Evolutionary conservation across 2,888 invertebrate species (phyloP).

Genomic region (Drosophila nr. perissopoda): DNA sequence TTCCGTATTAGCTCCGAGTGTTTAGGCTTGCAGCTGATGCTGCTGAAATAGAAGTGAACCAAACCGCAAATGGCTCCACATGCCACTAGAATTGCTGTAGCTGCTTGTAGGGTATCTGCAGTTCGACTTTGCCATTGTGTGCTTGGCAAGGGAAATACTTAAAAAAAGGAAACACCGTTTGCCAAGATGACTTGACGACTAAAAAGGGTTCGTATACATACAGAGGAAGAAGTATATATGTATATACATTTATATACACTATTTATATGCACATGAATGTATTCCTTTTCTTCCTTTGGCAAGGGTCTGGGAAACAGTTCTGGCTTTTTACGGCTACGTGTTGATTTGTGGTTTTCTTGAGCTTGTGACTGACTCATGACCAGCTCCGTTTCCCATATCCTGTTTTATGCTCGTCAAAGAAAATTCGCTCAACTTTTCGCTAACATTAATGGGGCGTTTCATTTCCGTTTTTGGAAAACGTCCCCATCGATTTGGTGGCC

Average conservation of each 20-base stretch:
- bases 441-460: slow-evolving; percentile 43
- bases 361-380: slow-evolving; percentile 44
- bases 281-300: slow-evolving; percentile 15
- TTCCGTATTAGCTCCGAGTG: slow-evolving; percentile 42
- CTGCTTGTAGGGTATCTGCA: slow-evolving; percentile 7
- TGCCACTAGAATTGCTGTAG: neutral
- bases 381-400: slow-evolving; percentile 46
- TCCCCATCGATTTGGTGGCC: slow-evolving; percentile 54
- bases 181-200: slow-evolving; percentile 29
- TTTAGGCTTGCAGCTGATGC: slow-evolving; percentile 6
- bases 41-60: neutral
- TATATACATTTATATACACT: neutral
- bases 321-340: slow-evolving; percentile 54
- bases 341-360: slow-evolving; percentile 58
- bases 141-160: slow-evolving; percentile 5
- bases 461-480: slow-evolving; percentile 58
- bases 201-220: slow-evolving; percentile 49
- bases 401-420: slow-evolving; percentile 41
- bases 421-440: slow-evolving; percentile 21
- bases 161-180: slow-evolving; percentile 26
- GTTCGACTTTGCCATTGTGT: slow-evolving; percentile 8
- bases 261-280: neutral
- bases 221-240: neutral
- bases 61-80: neutral
- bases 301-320: slow-evolving; percentile 26